phyloP scores from a whole-genome alignment of 2,113 vertebrate species.

The Rhea pennata region DNA sequence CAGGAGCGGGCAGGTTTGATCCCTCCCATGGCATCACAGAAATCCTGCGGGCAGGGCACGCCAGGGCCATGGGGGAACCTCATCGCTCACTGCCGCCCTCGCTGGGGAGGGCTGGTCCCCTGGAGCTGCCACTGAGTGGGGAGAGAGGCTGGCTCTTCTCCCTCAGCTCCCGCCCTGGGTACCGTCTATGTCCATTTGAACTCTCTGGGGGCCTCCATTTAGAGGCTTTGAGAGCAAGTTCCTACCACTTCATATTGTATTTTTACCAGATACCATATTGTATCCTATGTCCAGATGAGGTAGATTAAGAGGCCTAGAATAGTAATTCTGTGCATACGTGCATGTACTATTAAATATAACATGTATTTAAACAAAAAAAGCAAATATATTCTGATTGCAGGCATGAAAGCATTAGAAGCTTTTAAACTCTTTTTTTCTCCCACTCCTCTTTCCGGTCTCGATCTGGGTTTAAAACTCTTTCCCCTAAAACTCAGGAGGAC shows the following conservation, averaged over 20 bases:
- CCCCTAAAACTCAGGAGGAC: neutral
- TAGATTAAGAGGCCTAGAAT: neutral
- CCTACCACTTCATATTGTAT: neutral
- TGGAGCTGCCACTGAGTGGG: rapidly evolving
- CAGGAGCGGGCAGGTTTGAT: neutral
- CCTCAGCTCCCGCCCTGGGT: neutral
- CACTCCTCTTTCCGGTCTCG: neutral
- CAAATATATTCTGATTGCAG: neutral
- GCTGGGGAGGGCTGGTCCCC: neutral
- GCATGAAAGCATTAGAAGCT: neutral
- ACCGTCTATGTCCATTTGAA: neutral
- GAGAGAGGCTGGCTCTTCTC: neutral
- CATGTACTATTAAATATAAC: neutral
- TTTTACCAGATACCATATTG: neutral
- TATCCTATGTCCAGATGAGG: neutral
- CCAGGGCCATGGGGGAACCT: neutral
- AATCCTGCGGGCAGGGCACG: neutral
- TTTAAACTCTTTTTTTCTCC: neutral
- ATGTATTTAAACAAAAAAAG: neutral
- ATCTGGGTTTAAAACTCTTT: neutral
- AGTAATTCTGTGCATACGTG: neutral
- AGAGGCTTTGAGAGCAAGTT: neutral
- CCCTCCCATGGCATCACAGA: neutral
- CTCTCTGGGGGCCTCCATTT: neutral
- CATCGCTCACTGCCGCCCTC: neutral